Percentiles rank a stretch among this genome's conserved stretches.
phyloP scores from a whole-genome alignment of 1,140 invertebrate species.

The Papilio dardanus region DNA sequence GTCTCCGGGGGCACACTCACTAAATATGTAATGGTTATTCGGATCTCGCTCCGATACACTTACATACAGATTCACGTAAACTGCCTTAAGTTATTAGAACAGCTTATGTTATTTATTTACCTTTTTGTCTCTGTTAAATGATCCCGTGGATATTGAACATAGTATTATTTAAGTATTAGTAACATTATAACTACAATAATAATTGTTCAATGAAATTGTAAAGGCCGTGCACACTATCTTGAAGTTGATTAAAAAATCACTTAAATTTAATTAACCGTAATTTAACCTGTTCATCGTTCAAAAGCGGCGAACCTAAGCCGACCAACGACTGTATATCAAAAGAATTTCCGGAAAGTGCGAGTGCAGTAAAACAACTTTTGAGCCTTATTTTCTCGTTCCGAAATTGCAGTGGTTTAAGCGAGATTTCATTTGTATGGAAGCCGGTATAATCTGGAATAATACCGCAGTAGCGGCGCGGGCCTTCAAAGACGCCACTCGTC shows the following conservation, averaged over 20 bases:
- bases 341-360: constrained; percentile 75
- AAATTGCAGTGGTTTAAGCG: constrained; percentile 81
- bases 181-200: background rate
- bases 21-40: constrained; percentile 75
- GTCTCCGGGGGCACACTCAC: constrained; percentile 65
- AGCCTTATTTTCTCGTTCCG: constrained; percentile 80
- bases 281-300: constrained; percentile 22
- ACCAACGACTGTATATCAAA: constrained; percentile 59
- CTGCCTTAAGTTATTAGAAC: constrained; percentile 49
- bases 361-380: constrained; percentile 78
- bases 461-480: constrained; percentile 77
- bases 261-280: constrained; percentile 19
- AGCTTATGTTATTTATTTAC: constrained; percentile 36
- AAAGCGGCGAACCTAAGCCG: constrained; percentile 48
- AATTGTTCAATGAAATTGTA: background rate
- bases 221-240: background rate
- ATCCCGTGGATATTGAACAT: background rate
- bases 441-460: constrained; percentile 81
- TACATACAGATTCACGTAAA: constrained; percentile 54
- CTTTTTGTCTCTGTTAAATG: background rate
- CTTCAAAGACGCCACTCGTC: constrained; percentile 81
- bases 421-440: constrained; percentile 82
- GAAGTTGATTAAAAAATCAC: background rate
- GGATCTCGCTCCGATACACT: constrained; percentile 55
- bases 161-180: background rate